These are phyloP conservation scores for Hirtodrosophila trivittata DNA, from an alignment of 2,888 invertebrate species.

Conservation along the genomic window DNA sequence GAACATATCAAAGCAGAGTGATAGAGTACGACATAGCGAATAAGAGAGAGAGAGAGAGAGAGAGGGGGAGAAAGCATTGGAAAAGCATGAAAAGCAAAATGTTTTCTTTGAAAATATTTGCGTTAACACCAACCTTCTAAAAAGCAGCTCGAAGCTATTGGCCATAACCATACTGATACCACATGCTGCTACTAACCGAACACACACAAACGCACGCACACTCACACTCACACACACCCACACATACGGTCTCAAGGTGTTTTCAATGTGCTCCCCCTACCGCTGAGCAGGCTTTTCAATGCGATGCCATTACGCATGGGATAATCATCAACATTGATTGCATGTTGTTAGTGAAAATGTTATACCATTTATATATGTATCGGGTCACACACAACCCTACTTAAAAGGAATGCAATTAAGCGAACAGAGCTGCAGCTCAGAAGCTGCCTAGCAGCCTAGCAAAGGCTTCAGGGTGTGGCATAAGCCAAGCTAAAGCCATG, in stretches of 20 bases:
- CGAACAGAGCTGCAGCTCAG: constrained; percentile 9
- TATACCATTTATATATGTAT: constrained; percentile 20
- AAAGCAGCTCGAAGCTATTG: constrained; percentile 38
- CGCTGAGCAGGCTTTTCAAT: constrained; percentile 13
- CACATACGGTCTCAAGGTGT: constrained; percentile 4
- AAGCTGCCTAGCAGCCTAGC: constrained; percentile 12
- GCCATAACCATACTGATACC: constrained; percentile 24
- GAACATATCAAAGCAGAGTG: constrained; percentile 1
- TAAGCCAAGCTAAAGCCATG: constrained; percentile 49
- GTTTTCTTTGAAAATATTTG: constrained; percentile 77
- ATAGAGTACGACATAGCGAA: neutral
- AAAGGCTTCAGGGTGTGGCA: constrained; percentile 30
- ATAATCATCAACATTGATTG: constrained; percentile 50
- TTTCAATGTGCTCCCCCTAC: neutral
- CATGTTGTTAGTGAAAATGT: constrained; percentile 16
- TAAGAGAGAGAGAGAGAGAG: constrained; percentile 22
- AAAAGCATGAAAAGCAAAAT: constrained; percentile 49
- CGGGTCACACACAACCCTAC: constrained; percentile 31
- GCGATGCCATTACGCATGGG: constrained; percentile 16
- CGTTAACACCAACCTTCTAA: constrained; percentile 60
- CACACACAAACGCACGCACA: no score
- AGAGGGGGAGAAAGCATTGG: neutral
- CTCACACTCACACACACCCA: neutral
- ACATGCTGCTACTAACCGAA: neutral
- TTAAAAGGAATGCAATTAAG: constrained; percentile 46